Conservation (phyloP, 2,888 invertebrate species). For the Drosophila fungiperda region DNA sequence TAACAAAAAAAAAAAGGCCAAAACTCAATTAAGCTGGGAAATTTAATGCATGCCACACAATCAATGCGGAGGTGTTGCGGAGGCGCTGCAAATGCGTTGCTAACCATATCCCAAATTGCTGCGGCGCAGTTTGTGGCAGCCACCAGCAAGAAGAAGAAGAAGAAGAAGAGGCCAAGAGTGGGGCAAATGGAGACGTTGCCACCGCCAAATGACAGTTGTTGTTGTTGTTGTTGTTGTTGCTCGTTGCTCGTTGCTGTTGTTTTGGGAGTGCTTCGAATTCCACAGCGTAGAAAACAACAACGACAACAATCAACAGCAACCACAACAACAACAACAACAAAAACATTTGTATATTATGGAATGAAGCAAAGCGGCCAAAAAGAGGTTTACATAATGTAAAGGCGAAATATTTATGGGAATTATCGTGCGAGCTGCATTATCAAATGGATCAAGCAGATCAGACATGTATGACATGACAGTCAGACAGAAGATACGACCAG, state of each 20-base stretch:
- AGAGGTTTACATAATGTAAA: slow-evolving; percentile 63
- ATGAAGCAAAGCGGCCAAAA: slow-evolving; percentile 32
- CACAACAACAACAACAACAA: slow-evolving; percentile 14
- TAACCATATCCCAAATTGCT: slow-evolving; percentile 50
- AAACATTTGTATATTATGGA: slow-evolving; percentile 6
- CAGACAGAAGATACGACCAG: slow-evolving; percentile 6
- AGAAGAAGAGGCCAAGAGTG: neutral
- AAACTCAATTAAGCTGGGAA: slow-evolving; percentile 60
- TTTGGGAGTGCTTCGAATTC: slow-evolving; percentile 72
- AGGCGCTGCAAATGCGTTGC: slow-evolving; percentile 43
- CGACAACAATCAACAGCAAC: slow-evolving; percentile 20
- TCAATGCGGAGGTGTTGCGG: slow-evolving; percentile 30
- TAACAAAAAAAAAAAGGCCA: slow-evolving; percentile 27
- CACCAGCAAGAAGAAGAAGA: slow-evolving; percentile 5
- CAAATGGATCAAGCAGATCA: slow-evolving; percentile 53
- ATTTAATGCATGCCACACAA: slow-evolving; percentile 13
- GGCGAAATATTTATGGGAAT: slow-evolving; percentile 70
- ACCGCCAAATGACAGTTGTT: slow-evolving; percentile 38
- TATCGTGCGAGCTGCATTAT: slow-evolving; percentile 65
- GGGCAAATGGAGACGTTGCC: slow-evolving; percentile 43
- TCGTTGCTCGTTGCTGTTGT: slow-evolving; percentile 15
- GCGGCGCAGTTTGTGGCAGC: slow-evolving; percentile 26
- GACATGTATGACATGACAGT: slow-evolving; percentile 32
- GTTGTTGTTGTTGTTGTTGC: slow-evolving; percentile 18
- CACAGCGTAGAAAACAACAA: slow-evolving; percentile 56